Evolutionary conservation across 2,888 invertebrate species (phyloP), one percentile per base, ranked within the genome.

Genomic region (Trichopoda pennipes): DNA sequence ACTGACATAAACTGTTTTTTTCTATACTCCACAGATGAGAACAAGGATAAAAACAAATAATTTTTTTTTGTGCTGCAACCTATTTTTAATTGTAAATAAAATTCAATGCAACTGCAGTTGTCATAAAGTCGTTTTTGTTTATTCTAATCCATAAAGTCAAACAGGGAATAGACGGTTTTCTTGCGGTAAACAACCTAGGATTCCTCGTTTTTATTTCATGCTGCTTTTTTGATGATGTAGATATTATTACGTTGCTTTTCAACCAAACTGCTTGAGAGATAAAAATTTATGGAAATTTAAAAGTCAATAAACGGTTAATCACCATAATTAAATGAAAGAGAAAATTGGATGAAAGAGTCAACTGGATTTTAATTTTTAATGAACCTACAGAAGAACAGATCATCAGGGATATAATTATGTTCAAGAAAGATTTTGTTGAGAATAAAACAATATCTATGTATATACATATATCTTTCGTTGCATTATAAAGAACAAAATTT

Each of bases 131-230:
- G 23, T 58, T 51, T 44, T 42, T 77, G 35, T 75, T 47, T 61
- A 55, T 35, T 63, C 60, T 69, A 77, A 77, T 77, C 47, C 69
- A 53, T 56, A 23, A 19, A 19, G 21, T 49, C 47, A 69, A 53
- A n/a, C 42, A 47, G 23, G 44, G 44, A 53, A 44, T 35, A 51
- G n/a, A 44, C 7, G n/a, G 14, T 16, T 69, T 17, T 10, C 17
- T 60, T 76, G 60, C 60, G 76, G 76, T 63, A 55, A 60, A 76
- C n/a, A 44, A 60, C 68, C 55, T 76, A 53, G 12, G 21, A 53
- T 51, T 47, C 32, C 4, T n/a, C 21, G 2, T 19, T 32, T 47
- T 47, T 68, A 12, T 0, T 9, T 56, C 14, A 16, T n/a, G 28
- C 17, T 28, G 12, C n/a, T 17, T 38, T 12, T 38, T 12, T 12